Evolutionary conservation across 1,140 invertebrate species (phyloP), one percentile per base, ranked within the genome.

Genomic region (Octopus sinensis): DNA sequence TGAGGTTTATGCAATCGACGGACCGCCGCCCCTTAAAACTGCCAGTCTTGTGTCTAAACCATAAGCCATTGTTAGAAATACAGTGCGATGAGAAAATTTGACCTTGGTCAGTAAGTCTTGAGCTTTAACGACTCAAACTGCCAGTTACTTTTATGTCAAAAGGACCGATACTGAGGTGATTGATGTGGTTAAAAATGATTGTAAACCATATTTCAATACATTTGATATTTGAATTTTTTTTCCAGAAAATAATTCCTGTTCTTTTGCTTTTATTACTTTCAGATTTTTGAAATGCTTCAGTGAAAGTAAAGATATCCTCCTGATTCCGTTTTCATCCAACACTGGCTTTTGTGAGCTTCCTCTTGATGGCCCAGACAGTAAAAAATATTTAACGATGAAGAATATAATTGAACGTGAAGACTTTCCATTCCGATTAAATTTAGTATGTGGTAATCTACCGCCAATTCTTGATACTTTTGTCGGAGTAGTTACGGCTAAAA

Each of bases 391-490:
- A 1, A 77, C 30, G 23, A 77, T 77, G 9, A 51, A 77, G 43
- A 43, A 77, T 52, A 13, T 77, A 13, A 52, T 77, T 13, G 43
- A 51, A 10, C 23, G 17, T 6, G n/a, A 77, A 52, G 52, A 51
- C 52, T 77, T 77, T 43, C 76, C 76, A 7, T 77, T 77, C 76
- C 76, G 43, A 43, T 43, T 77, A 13, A 17, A 53, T 43, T 43
- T 77, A 17, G 52, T 77, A 43, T 77, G 76, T 43, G 84, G 84
- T 5, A 82, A 83, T 6, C 56, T 83, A 13, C 84, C 84, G 5
- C n/a, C 77, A 5, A 68, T 84, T n/a, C 30, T 81, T 6, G 62
- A 81, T 4, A 51, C 76, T 51, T 84, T 83, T 81, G 80, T 76
- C 6, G 79, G 82, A 30, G 76, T 83, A 17, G 68, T 84, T 53